Conservation (phyloP, 2,113 vertebrate species). For the Genyomyrus donnyi region DNA sequence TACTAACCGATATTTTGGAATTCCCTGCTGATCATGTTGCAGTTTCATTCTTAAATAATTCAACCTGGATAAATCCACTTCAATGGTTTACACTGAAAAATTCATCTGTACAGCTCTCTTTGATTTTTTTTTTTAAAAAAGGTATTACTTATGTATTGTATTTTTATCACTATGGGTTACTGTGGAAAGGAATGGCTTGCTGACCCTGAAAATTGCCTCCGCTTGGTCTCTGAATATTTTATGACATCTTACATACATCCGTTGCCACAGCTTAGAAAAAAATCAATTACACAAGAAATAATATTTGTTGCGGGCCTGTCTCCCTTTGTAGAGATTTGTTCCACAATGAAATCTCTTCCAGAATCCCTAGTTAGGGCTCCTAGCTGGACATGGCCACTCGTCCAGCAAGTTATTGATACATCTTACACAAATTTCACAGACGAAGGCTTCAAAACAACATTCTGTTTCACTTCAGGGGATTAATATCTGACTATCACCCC, state of each 20-base stretch:
- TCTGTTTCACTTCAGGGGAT: background rate
- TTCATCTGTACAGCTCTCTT: background rate
- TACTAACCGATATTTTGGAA: background rate
- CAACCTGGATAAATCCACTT: background rate
- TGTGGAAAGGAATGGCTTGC: slow-evolving; percentile 45
- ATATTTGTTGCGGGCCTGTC: background rate
- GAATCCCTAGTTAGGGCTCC: background rate
- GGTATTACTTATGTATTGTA: slow-evolving; percentile 16
- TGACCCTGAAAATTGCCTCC: slow-evolving; percentile 48
- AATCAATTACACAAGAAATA: background rate
- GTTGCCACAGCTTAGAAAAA: background rate
- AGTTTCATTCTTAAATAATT: slow-evolving; percentile 4
- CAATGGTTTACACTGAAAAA: background rate
- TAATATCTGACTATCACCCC: background rate
- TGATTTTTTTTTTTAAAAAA: slow-evolving; percentile 19
- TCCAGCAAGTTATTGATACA: background rate
- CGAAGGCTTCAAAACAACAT: background rate
- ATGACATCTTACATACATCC: slow-evolving; percentile 31
- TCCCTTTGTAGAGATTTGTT: slow-evolving; percentile 5
- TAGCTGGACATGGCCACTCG: background rate
- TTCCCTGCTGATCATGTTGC: background rate
- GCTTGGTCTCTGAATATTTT: slow-evolving; percentile 58
- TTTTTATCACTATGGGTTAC: slow-evolving; percentile 53
- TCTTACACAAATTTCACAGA: background rate
- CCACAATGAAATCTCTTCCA: background rate